Percentiles rank a stretch among this genome's conserved stretches.
These are phyloP conservation scores for Altica lythri DNA, from an alignment of 2,888 invertebrate genomes.

Conservation along the genomic window DNA sequence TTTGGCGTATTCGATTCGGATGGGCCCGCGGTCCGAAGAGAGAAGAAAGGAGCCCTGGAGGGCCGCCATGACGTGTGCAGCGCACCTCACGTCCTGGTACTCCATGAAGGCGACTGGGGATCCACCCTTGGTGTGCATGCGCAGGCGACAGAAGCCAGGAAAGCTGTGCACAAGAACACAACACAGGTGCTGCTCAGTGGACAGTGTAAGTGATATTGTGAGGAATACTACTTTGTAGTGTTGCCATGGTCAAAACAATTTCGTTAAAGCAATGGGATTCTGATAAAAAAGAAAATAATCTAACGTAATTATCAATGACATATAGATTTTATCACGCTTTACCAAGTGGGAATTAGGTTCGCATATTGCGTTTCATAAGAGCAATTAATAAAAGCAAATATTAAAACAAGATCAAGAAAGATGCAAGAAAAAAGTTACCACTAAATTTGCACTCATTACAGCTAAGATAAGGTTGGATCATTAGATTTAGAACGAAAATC, in stretches of 20 bases:
- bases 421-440: too few relatives aligned
- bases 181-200: slow-evolving; percentile 54
- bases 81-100: slow-evolving; percentile 90
- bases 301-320: too few relatives aligned
- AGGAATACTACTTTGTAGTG: slow-evolving; percentile 40
- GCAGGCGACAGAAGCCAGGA: slow-evolving; percentile 97
- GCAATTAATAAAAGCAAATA: too few relatives aligned
- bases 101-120: slow-evolving; percentile 98
- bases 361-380: too few relatives aligned
- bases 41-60: slow-evolving; percentile 96
- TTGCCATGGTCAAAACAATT: slow-evolving; percentile 19
- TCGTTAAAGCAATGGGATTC: background rate
- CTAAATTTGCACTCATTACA: too few relatives aligned
- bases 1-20: slow-evolving; percentile 98
- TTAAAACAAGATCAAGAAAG: too few relatives aligned
- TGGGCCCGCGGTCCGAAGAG: slow-evolving; percentile 95
- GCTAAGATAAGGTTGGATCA: too few relatives aligned
- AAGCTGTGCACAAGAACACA: slow-evolving; percentile 77
- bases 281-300: background rate
- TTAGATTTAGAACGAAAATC: too few relatives aligned
- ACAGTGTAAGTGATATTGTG: slow-evolving; percentile 28
- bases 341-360: too few relatives aligned
- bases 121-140: slow-evolving; percentile 87
- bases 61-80: slow-evolving; percentile 88
- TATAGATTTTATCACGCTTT: too few relatives aligned